phyloP scores from a whole-genome alignment of 2,113 vertebrate genomes.

The Oreotrochilus melanogaster region DNA sequence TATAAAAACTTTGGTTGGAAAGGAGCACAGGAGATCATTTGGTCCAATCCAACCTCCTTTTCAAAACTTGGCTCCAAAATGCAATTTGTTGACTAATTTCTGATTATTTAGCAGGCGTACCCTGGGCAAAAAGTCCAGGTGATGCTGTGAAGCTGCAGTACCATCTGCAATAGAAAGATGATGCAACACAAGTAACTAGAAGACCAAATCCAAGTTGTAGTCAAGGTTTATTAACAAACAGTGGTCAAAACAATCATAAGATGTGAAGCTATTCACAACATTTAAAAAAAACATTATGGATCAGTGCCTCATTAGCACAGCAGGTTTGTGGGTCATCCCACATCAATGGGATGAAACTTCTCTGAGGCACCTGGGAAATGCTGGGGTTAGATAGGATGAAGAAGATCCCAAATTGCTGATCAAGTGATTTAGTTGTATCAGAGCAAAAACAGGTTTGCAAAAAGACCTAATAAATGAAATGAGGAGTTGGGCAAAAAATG shows the following conservation, averaged over 20 bases:
- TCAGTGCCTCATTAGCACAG: not conserved
- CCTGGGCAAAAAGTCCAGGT: not conserved
- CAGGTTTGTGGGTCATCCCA: not conserved
- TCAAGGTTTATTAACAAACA: not conserved
- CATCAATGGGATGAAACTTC: not conserved
- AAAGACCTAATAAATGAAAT: not conserved
- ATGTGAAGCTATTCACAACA: not conserved
- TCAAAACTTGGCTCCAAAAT: not conserved
- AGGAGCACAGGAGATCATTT: not conserved
- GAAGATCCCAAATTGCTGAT: not conserved
- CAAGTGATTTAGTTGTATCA: not conserved
- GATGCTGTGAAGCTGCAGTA: accelerated
- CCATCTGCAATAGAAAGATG: accelerated
- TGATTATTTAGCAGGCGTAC: not conserved
- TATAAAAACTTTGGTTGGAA: not conserved
- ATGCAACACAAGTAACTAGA: not conserved
- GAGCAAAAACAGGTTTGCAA: not conserved
- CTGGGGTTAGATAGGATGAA: not conserved
- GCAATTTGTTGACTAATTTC: not conserved
- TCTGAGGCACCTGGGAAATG: not conserved
- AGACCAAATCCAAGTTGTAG: not conserved
- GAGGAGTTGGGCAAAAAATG: not conserved
- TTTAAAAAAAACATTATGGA: not conserved
- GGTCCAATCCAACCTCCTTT: not conserved
- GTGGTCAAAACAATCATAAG: not conserved